Evolutionary conservation across 2,888 invertebrate genomes (phyloP), one percentile per base, ranked within the genome.

Genomic region (Thecocarcelia acutangulata): DNA sequence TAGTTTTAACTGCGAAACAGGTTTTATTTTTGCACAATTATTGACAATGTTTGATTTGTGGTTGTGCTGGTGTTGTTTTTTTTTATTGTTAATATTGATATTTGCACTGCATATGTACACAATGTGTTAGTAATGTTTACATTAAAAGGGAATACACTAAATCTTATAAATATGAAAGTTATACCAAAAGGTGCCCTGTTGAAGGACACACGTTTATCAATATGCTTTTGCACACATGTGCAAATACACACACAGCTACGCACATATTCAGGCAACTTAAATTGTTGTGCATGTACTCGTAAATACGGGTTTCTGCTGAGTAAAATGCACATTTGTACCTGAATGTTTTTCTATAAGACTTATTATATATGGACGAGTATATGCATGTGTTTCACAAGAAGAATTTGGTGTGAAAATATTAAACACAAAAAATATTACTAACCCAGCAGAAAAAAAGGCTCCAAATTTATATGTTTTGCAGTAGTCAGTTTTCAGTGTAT

Each of bases 61-160:
- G 75, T 50, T 66, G 13, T 46, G 40, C 42, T 50, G 17, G 1
- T 58, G 37, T 70, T 19, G 13, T 11, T 48, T 3, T 8, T 54
- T 24, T 74, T 42, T 19, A 19, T 28, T 74, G n/a, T 28, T 9
- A 61, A 40, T 42, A 12, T 42, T 21, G 50, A 12, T 54, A 48
- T 75, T 44, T 63, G 63, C 15, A 3, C 52, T 52, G 21, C 17
- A 4, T 64, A 15, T 80, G 50, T 80, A 63, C 15, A 24, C 50
- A 70, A 64, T 15, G 58, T 75, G 64, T 75, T 75, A 80, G 64
- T 46, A 70, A 17, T 70, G 64, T 80, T 80, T 80, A 50, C 66
- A 54, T 75, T 75, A 70, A n/a, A 46, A 58, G 73, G n/a, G 58
- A 48, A 64, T 70, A 50, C 46, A 68, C 59, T 75, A 63, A 70